Base-by-base conservation (phyloP, 2,888 invertebrate species). In the Drosophila lacicola region DNA sequence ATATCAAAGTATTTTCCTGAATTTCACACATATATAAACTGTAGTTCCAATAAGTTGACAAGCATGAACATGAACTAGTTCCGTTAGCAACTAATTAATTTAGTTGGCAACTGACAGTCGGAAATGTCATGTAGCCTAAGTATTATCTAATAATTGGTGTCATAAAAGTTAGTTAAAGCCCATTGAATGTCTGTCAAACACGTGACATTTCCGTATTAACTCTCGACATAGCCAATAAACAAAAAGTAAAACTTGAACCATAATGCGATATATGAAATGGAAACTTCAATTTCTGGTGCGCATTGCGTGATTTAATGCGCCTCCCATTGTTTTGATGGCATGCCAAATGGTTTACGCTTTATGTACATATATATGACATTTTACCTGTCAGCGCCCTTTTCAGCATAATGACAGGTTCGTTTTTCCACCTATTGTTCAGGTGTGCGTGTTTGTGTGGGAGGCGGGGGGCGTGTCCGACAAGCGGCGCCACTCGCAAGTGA, bases 81-180 rank as follows among this genome's bases (percentile, higher is more conserved):
- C 5, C 4, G 11, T 4, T 51, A 25, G 29, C 25, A 56, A 11
- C 14, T 57, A 61, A 68, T 74, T 73, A 67, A 68, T 69, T 60
- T 55, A 29, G 46, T 56, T 41, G 33, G 3, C 19, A 54, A 19
- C 33, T 45, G 56, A 34, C 50, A 51, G 39, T 37, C 47, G 58
- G 34, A 69, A 58, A 41, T 46, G 47, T 49, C 61, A 45, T 41
- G n/a, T 60, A 14, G 37, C 25, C 29, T 50, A 54, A 62, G 54
- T 49, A 46, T 66, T 41, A 58, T 58, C 61, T 42, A 56, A 80
- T 86, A 88, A 86, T 86, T 88, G 84, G 80, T 80, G 86, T 77
- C 84, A 87, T 77, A 78, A 82, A 83, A 88, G 86, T 88, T 86
- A 84, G 88, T 88, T 84, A 80, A 78, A 68, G 61, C 68, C 56